These are phyloP conservation scores for Haplochromis burtoni DNA, from an alignment of 2,113 vertebrate species.

Conservation along the genomic window DNA sequence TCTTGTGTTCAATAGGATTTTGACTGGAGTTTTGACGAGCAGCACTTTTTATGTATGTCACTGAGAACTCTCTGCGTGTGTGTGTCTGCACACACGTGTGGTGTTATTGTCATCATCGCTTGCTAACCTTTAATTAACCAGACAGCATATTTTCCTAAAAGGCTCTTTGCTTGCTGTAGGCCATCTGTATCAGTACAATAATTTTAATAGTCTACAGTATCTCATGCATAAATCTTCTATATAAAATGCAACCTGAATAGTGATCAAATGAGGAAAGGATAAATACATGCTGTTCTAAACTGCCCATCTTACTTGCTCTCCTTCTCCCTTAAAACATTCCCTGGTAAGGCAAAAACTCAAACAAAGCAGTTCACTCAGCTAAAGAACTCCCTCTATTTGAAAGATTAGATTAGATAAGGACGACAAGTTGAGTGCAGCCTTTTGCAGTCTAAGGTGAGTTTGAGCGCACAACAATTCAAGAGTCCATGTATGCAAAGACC, in stretches of 20 bases:
- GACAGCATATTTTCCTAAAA: neutral
- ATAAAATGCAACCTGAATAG: neutral
- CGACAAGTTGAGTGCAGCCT: neutral
- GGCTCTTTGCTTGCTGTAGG: neutral
- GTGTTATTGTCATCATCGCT: neutral
- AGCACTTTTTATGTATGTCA: neutral
- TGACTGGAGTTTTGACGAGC: neutral
- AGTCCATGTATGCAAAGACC: neutral
- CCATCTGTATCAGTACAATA: neutral
- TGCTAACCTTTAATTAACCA: slow-evolving; percentile 28
- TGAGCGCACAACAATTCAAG: neutral
- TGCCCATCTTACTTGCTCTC: neutral
- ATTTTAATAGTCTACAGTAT: slow-evolving; percentile 19
- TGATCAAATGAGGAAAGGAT: neutral
- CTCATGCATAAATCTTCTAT: neutral
- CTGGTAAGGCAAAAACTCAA: neutral
- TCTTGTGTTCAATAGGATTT: neutral
- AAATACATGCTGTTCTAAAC: neutral
- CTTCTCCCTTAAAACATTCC: neutral
- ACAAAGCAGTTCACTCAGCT: neutral
- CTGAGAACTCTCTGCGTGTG: neutral
- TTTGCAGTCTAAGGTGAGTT: neutral
- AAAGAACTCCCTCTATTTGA: neutral
- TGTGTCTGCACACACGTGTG: neutral
- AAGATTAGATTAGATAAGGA: neutral